Evolutionary conservation across 2,888 invertebrate species (phyloP), one percentile per base, ranked within the genome.

Genomic region (Ferdinandea cuprea): DNA sequence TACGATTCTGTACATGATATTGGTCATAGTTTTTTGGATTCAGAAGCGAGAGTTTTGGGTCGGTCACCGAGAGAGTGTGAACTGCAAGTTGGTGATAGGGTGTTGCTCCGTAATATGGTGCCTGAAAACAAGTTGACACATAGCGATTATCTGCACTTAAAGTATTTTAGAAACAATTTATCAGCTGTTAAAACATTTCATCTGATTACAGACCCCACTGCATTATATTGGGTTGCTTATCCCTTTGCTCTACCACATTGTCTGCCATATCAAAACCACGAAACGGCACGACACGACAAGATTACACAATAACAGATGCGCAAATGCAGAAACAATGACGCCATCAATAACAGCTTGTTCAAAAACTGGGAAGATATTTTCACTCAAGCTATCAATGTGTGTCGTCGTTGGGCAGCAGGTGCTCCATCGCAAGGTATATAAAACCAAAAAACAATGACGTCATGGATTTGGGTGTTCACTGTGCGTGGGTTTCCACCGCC

Each of bases 401-500:
- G 46, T n/a, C 7, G 42, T 25, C 25, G 25, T 2, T 25, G 5
- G 13, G 28, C 1, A 7, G 11, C 32, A 19, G 21, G 3, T 19
- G 9, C n/a, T 11, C 37, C 54, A 32, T 17, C 35, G 37, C 58
- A 19, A 68, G 25, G 11, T n/a, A 19, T n/a, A 65, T 50, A 6
- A 86, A 87, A 86, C 19, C 86, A 86, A 87, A 86, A 79, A 87
- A 86, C 86, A 81, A 87, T 87, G 88, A 89, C 88, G 88, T 89
- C 88, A 88, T 88, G 80, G 85, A 61, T 74, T 85, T 77, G 80
- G 86, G 85, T 81, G 86, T 84, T 78, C 50, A 79, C 6, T 13
- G 19, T 19, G 66, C 65, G 69, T 85, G 85, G 85, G 73, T 85
- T 52, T 17, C 42, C 28, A 32, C 40, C 37, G 30, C 35, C 11